Base-by-base conservation (phyloP, 2,888 invertebrate genomes). In the Norana najaformis region DNA sequence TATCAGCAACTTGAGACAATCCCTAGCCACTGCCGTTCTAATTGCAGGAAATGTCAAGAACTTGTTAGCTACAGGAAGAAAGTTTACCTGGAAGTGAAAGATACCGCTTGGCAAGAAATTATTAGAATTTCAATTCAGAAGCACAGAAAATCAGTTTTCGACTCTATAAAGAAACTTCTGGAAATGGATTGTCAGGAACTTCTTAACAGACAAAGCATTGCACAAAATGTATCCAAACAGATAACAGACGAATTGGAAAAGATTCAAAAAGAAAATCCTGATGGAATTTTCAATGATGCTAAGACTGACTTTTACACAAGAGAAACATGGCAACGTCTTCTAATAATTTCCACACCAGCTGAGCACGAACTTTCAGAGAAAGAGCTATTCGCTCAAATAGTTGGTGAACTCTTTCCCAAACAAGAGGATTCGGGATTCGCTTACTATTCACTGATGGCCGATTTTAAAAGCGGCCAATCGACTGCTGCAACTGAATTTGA, bases 401-500 rank as follows among this genome's bases (percentile, higher is more conserved):
- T 69, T 69, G 69, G n/a, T 8, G n/a, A 69, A 69, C 69, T 69
- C 69, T 69, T 69, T 69, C 69, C 69, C 30, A 11, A n/a, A 69
- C 69, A n/a, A n/a, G n/a, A 69, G 11, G n/a, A 11, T n/a, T 69
- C 69, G 30, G 69, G 69, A 16, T n/a, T n/a, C 69, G n/a, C 69
- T n/a, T 69, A 69, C 69, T 30, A 69, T 69, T 69, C n/a, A n/a
- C 69, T 69, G 6, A 69, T 69, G 69, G 30, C 69, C n/a, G 69
- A 69, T 69, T n/a, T 69, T 69, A 69, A n/a, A 69, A 69, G n/a
- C n/a, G 69, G 69, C n/a, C 6, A 11, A n/a, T 30, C 69, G n/a
- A n/a, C n/a, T 69, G 69, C 30, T 69, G 69, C n/a, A n/a, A 69
- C 69, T 69, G 69, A n/a, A n/a, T n/a, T 69, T 69, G 69, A 69